Evolutionary conservation across 2,888 invertebrate genomes (phyloP).

Genomic region (Hypercompe scribonia): DNA sequence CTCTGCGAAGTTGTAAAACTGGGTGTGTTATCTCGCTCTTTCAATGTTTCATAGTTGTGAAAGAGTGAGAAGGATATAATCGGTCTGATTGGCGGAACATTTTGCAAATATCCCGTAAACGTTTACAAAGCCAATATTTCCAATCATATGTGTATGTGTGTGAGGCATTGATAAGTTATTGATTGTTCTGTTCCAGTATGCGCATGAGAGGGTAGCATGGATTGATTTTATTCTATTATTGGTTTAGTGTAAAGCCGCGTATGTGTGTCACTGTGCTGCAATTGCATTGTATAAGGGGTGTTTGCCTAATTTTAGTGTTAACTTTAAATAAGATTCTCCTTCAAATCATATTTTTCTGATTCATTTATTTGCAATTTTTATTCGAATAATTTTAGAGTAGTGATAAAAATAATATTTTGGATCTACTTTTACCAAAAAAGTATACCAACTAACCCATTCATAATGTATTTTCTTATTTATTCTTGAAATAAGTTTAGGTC

Average conservation of each 20-base stretch:
- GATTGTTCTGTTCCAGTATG: conserved; percentile 72
- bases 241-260: conserved; percentile 86
- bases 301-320: conserved; percentile 4
- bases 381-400: too few species aligned
- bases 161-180: conserved; percentile 65
- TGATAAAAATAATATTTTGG: too few species aligned
- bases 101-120: conserved; percentile 83
- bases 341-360: too few species aligned
- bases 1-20: conserved; percentile 80
- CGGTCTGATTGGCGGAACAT: conserved; percentile 69
- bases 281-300: conserved; percentile 71
- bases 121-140: conserved; percentile 85
- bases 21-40: conserved; percentile 67
- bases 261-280: conserved; percentile 85
- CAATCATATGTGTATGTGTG: conserved; percentile 74
- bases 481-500: too few species aligned
- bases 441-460: too few species aligned
- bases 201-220: conserved; percentile 81
- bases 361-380: too few species aligned
- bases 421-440: too few species aligned
- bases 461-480: too few species aligned
- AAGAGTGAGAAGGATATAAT: conserved; percentile 67
- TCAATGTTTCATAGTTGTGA: conserved; percentile 45
- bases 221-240: conserved; percentile 86
- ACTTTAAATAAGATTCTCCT: too few species aligned